A percentile compares a stretch with the other conserved stretches of the same genome.
phyloP scores from a whole-genome alignment of 2,888 invertebrate species.

The Cryptocephalus primarius region DNA sequence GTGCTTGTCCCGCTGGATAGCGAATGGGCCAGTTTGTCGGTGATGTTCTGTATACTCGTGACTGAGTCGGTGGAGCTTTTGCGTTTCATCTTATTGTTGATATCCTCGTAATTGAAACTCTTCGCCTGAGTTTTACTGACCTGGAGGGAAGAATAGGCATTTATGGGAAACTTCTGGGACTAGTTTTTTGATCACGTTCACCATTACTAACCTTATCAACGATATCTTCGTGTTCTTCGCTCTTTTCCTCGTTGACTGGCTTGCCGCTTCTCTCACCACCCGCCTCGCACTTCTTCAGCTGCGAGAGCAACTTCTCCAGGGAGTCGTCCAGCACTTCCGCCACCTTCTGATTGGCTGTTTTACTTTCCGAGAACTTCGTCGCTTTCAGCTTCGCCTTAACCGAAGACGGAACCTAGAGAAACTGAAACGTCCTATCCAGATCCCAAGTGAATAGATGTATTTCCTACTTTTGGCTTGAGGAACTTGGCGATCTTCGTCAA shows the following conservation, averaged over 20 bases:
- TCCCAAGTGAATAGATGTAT: too few relatives aligned
- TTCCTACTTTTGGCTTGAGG: slow-evolving; percentile 17
- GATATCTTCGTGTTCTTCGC: too few relatives aligned
- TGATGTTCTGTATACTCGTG: slow-evolving; percentile 8
- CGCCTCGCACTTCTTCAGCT: slow-evolving; percentile 18
- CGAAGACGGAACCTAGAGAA: slow-evolving; percentile 9
- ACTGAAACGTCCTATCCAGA: neutral
- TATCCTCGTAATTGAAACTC: slow-evolving; percentile 14
- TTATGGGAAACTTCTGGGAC: too few relatives aligned
- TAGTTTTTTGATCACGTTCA: too few relatives aligned
- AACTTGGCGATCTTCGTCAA: slow-evolving; percentile 19
- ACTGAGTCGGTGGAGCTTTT: neutral
- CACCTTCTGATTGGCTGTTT: slow-evolving; percentile 4
- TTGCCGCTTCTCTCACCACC: neutral
- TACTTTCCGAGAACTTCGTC: slow-evolving; percentile 1
- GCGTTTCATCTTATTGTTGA: slow-evolving; percentile 6
- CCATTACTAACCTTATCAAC: neutral
- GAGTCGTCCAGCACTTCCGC: slow-evolving; percentile 7
- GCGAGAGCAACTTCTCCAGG: slow-evolving; percentile 16
- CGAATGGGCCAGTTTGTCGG: slow-evolving; percentile 1
- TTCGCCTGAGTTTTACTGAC: slow-evolving; percentile 1
- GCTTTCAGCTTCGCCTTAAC: slow-evolving; percentile 12
- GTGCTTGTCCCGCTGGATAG: neutral
- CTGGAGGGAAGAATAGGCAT: too few relatives aligned
- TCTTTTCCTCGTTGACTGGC: slow-evolving; percentile 7